Base-by-base conservation (phyloP, 2,888 invertebrate species). In the Serripes groenlandicus region DNA sequence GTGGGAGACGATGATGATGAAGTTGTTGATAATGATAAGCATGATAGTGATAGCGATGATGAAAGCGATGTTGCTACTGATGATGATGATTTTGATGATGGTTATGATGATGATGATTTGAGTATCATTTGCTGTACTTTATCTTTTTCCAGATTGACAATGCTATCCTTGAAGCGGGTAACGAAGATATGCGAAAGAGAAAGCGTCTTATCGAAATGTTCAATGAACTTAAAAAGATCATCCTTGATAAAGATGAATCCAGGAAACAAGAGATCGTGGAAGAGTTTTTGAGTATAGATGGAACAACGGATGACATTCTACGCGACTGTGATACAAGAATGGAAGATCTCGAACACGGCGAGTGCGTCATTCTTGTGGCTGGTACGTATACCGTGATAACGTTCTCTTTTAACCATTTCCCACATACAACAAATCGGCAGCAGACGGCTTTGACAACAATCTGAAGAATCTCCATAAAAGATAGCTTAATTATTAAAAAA, bases 101-200 rank as follows among this genome's bases (percentile, higher is more conserved):
- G 30, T n/a, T 5, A 62, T 15, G 28, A 62, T 26, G 28, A 5
- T n/a, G 28, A 28, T 23, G n/a, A n/a, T n/a, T n/a, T n/a, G n/a
- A n/a, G n/a, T n/a, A n/a, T n/a, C n/a, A n/a, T n/a, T n/a, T n/a
- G n/a, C n/a, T n/a, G n/a, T n/a, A n/a, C n/a, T n/a, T n/a, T n/a
- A n/a, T n/a, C n/a, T n/a, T 58, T 64, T 68, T 81, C 21, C 62
- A 89, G 89, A 81, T 86, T 18, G 70, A 78, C n/a, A 71, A 79
- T 15, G 76, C 81, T 18, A 86, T 89, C 35, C 35, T 75, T 1
- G 66, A 85, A 21, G 56, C 80, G 0, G 75, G 79, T 2, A 68
- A 69, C 26, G 86, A 88, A 18, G 83, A 88, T 52, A 60, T 56
- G 9, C 82, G 74, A 58, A 89, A 89, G 64, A 62, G 87, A 64